Base-by-base conservation (phyloP, 2,113 vertebrate species). In the Scortum barcoo region DNA sequence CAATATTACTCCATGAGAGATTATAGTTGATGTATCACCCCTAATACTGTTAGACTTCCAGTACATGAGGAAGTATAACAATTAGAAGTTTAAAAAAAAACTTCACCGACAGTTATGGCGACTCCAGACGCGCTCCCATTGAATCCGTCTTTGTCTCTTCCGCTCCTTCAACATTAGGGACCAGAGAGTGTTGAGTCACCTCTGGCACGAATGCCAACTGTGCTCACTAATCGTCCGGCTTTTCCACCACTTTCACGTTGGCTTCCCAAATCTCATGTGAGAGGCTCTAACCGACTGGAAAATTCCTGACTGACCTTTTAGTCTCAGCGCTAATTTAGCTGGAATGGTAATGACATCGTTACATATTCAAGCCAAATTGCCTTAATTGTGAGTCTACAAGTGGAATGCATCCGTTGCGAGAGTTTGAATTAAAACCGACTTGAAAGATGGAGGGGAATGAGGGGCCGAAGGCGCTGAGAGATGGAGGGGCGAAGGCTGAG, bases 351-450 rank as follows among this genome's bases (percentile, higher is more conserved):
- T 98, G 97, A 97, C 97, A 96, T 97, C 95, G 96, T 97, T 97
- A 97, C 97, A 96, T 97, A 97, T 98, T 98, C 97, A 96, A 97
- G 96, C 96, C 96, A 97, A 98, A 97, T 97, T 97, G 97, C 96
- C 96, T 97, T 97, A 99, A 97, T 98, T 99, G 97, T 96, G 96
- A 98, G 97, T 96, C 96, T 95, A 96, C 96, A 95, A 96, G 97
- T 96, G 96, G 96, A 97, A 93, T 89, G 91, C 88, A 71, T 81
- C 81, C 93, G 94, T 94, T 95, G 95, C 36, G 95, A 96, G 88
- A 96, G 96, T 96, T 96, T 93, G 96, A 96, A 97, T 96, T 97
- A 96, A 96, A 97, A 95, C 92, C 93, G 95, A 97, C 96, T 96
- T 87, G 85, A 89, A 90, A 92, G 86, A 66, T 66, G 38, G 81